phyloP scores from a whole-genome alignment of 2,797 vertebrate genomes.

The Poecilia wingei region DNA sequence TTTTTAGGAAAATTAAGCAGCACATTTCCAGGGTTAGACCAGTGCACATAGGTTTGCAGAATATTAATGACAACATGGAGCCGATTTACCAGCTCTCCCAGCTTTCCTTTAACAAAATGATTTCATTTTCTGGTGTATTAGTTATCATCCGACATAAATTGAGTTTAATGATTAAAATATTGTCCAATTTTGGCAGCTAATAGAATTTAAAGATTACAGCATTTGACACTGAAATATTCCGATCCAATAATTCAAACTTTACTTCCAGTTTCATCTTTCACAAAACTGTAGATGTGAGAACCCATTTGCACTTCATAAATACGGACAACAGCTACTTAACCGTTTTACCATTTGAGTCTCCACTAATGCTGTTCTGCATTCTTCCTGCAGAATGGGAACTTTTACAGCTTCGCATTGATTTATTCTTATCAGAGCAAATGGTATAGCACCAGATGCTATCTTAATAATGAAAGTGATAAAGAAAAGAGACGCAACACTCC shows the following conservation, averaged over 20 bases:
- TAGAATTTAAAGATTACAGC: background rate
- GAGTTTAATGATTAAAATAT: background rate
- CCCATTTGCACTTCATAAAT: constrained; percentile 50
- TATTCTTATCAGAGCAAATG: constrained; percentile 7
- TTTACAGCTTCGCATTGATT: constrained; percentile 31
- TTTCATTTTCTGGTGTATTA: constrained; percentile 5
- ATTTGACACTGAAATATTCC: too few relatives aligned
- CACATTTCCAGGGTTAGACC: background rate
- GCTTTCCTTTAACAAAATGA: background rate
- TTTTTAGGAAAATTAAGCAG: background rate
- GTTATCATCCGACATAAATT: background rate
- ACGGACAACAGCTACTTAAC: constrained; percentile 42
- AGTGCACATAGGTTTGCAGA: background rate
- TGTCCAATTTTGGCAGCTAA: background rate
- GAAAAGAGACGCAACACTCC: background rate
- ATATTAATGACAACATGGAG: constrained; percentile 4
- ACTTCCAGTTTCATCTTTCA: constrained; percentile 35
- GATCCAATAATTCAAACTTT: constrained; percentile 20
- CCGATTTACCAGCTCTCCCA: constrained; percentile 8
- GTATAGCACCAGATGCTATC: constrained; percentile 7
- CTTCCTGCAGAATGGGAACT: background rate
- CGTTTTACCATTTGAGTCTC: constrained; percentile 27
- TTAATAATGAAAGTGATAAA: constrained; percentile 15
- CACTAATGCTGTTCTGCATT: constrained; percentile 13
- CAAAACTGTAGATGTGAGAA: background rate